phyloP scores from a whole-genome alignment of 1,140 invertebrate species.

The Lepidotrigona ventralis region DNA sequence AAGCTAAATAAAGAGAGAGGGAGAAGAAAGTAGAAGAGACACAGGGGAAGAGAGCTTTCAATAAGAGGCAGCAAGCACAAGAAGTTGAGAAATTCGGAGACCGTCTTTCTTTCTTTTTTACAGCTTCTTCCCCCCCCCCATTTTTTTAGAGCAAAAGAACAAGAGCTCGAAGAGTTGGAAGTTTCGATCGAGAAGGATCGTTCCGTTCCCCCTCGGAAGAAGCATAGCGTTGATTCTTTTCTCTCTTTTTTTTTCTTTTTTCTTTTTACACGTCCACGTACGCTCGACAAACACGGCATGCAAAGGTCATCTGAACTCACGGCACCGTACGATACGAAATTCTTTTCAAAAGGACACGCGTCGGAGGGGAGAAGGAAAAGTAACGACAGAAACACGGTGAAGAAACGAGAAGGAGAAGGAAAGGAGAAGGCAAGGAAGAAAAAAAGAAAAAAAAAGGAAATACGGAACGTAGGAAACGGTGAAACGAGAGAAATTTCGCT shows the following conservation, averaged over 20 bases:
- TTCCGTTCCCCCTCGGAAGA: background rate
- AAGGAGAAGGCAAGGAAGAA: background rate
- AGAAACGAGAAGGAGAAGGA: no score
- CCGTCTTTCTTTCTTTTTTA: no score
- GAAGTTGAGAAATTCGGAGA: background rate
- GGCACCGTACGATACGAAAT: background rate
- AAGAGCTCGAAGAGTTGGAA: background rate
- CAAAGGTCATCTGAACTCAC: background rate
- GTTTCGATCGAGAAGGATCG: background rate
- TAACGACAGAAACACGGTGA: no score
- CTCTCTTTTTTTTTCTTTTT: background rate
- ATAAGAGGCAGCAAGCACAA: background rate
- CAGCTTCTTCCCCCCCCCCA: no score
- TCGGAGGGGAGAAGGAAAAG: background rate
- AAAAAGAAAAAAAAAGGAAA: background rate
- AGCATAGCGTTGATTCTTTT: background rate
- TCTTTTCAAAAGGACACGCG: background rate
- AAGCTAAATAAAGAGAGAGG: background rate
- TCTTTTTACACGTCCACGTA: background rate
- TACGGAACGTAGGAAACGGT: background rate
- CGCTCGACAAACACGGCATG: background rate
- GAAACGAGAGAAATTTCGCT: background rate
- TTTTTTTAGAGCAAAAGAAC: no score
- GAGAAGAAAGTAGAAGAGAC: background rate
- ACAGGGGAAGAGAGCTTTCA: no score